phyloP scores from a whole-genome alignment of 2,888 invertebrate species.

The Aromia moschata region DNA sequence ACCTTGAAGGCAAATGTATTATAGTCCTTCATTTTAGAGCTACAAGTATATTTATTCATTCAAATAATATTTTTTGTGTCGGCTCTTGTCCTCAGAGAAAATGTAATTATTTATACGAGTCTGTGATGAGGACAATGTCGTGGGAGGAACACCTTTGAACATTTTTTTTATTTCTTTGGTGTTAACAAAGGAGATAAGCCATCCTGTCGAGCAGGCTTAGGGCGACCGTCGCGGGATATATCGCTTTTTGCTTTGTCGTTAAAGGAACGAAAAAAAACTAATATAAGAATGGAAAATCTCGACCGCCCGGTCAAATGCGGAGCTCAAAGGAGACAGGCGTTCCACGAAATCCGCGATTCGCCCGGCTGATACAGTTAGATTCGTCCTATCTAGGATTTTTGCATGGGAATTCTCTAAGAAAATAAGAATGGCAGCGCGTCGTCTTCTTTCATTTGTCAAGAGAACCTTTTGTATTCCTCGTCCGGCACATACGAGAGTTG shows the following conservation, averaged over 20 bases:
- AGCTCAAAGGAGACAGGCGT: constrained; percentile 9
- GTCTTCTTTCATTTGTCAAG: constrained; percentile 37
- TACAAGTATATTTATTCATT: no score
- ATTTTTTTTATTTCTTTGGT: no score
- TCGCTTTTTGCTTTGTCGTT: background rate
- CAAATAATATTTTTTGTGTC: no score
- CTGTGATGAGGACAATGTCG: no score
- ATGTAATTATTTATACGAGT: no score
- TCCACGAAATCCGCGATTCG: constrained; percentile 6
- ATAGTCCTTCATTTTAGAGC: no score
- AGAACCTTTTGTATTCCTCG: constrained; percentile 30
- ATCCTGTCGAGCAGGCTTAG: background rate
- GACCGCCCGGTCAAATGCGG: constrained; percentile 11
- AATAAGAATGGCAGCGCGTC: constrained; percentile 36
- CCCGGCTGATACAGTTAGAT: constrained; percentile 17
- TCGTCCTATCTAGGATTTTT: constrained; percentile 27
- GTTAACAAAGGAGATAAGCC: no score
- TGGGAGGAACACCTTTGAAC: no score
- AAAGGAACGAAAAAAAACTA: constrained; percentile 21
- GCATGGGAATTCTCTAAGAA: constrained; percentile 33
- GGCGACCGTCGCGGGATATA: background rate
- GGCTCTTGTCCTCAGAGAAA: no score
- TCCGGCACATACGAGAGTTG: constrained; percentile 18
- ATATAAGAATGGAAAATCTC: constrained; percentile 20
- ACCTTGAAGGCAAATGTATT: no score